Evolutionary conservation across 2,113 vertebrate species (phyloP).

Genomic region (Cephalopterus ornatus): DNA sequence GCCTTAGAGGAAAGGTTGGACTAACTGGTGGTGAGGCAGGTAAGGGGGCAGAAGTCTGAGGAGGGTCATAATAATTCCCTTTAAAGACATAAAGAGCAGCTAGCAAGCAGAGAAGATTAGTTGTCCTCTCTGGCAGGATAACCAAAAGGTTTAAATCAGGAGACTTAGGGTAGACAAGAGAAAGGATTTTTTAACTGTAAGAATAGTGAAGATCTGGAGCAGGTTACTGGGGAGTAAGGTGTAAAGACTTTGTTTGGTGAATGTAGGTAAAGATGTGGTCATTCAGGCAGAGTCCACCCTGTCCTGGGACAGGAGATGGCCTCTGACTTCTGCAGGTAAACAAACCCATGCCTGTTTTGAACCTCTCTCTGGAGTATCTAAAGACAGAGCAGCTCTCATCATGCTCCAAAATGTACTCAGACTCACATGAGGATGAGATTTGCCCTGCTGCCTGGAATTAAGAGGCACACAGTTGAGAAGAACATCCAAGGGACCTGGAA

Average conservation of each 20-base stretch:
- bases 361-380: neutral
- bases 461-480: neutral
- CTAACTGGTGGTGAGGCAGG: neutral
- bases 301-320: neutral
- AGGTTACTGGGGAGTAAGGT: neutral
- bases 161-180: neutral
- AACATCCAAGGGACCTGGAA: neutral
- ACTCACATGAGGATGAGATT: neutral
- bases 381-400: neutral
- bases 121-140: neutral
- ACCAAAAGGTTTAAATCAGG: neutral
- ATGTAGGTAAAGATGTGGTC: neutral
- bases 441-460: neutral
- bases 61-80: neutral
- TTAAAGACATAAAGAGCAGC: neutral
- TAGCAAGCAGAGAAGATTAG: neutral
- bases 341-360: neutral
- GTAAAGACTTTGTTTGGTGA: neutral
- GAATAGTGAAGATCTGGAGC: neutral
- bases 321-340: neutral
- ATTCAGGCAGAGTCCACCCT: neutral
- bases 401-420: neutral
- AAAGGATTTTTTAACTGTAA: neutral
- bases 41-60: neutral
- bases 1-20: neutral